phyloP scores from a whole-genome alignment of 2,797 vertebrate genomes.

The Amblyraja radiata region DNA sequence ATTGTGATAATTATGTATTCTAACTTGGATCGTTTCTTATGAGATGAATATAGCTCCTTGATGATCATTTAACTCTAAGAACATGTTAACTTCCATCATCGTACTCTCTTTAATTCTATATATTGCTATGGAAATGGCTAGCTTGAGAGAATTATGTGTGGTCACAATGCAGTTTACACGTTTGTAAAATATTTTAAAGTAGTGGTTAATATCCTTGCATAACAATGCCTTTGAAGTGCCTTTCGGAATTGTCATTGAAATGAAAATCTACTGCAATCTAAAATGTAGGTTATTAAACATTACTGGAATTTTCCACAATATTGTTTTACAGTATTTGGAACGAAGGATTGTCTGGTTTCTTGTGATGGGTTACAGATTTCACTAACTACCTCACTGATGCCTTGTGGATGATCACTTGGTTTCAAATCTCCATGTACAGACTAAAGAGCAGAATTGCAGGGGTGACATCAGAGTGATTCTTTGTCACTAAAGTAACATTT shows the following conservation, averaged over 20 bases:
- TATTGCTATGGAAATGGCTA: slow-evolving; percentile 48
- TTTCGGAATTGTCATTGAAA: background rate
- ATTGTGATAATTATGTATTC: slow-evolving; percentile 45
- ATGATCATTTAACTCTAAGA: slow-evolving; percentile 44
- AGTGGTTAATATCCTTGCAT: background rate
- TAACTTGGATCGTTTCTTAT: slow-evolving; percentile 45
- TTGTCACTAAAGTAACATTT: too few relatives aligned
- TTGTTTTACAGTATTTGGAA: background rate
- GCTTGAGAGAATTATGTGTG: slow-evolving; percentile 9
- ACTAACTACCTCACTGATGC: background rate
- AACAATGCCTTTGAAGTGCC: slow-evolving; percentile 4
- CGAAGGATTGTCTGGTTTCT: background rate
- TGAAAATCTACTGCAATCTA: background rate
- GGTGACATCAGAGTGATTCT: too few relatives aligned
- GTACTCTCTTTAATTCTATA: slow-evolving; percentile 50
- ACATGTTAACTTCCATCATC: slow-evolving; percentile 50
- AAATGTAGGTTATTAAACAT: slow-evolving; percentile 20
- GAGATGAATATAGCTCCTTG: slow-evolving; percentile 43
- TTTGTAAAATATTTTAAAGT: slow-evolving; percentile 27
- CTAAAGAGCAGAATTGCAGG: too few relatives aligned
- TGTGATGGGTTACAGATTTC: background rate
- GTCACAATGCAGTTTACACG: slow-evolving; percentile 15
- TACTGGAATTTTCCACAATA: background rate
- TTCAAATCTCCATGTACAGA: too few relatives aligned
- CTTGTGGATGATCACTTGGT: too few relatives aligned